Evolutionary conservation across 2,888 invertebrate genomes (phyloP), one percentile per base, ranked within the genome.

Genomic region (Idaea biselata): DNA sequence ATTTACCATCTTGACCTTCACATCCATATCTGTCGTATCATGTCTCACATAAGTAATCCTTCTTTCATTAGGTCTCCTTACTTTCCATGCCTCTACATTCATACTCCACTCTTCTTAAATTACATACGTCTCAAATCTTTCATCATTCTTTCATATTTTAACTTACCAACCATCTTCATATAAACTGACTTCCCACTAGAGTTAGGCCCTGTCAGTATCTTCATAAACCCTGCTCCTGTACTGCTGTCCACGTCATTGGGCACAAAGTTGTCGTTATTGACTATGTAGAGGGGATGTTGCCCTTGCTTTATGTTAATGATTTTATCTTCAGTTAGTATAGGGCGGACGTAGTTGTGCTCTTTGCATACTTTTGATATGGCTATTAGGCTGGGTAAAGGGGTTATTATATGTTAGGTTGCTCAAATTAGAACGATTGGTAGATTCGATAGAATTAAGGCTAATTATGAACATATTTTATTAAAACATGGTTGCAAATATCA

Each of bases 121-220:
- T 25, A 25, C 6, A 55, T 55, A 0, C 17, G 3, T 16, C n/a
- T 55, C 55, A 16, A n/a, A 16, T 16, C 58, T 8, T 16, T 4
- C 11, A 56, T 59, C 31, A 33, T 6, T 16, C 7, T n/a, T 16
- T n/a, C 1, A 16, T 16, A 18, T 58, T n/a, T 53, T 44, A 4
- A 58, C 76, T 78, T 60, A 89, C 90, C 91, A 88, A 93, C 89
- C 90, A 98, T 97, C 86, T 98, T 98, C 78, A 99, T 92, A 83
- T 97, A 99, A 32, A 98, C 95, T 66, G 97, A 98, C 87, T 99
- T 99, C 2, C 99, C 99, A 77, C 97, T 96, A 0, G 97, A 95
- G 85, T 98, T 99, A 0, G 98, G 97, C 0, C 98, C 98, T 0
- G 97, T 97, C 6, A 98, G 88, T 59, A 99, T 94, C 81, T 96